phyloP scores from a whole-genome alignment of 2,797 vertebrate species.

The Lates japonicus region DNA sequence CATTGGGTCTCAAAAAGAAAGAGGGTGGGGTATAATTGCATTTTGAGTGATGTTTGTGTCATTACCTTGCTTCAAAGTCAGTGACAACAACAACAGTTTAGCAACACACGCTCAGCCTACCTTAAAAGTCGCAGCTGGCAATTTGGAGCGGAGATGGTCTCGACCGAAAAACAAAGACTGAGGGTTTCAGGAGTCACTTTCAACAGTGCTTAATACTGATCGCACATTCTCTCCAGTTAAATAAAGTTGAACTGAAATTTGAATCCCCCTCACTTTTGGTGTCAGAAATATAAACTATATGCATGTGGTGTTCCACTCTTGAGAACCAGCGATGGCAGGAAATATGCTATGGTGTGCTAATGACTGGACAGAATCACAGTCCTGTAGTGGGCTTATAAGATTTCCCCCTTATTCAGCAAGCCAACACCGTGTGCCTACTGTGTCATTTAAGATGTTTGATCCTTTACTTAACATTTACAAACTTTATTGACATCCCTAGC shows the following conservation, averaged over 20 bases:
- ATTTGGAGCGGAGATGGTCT: slow-evolving; percentile 40
- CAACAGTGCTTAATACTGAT: slow-evolving; percentile 15
- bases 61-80: slow-evolving; percentile 87
- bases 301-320: neutral
- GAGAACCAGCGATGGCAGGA: neutral
- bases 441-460: neutral
- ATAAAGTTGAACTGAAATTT: neutral
- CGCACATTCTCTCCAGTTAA: slow-evolving; percentile 1
- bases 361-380: neutral
- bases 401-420: neutral
- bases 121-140: slow-evolving; percentile 63
- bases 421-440: neutral
- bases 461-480: neutral
- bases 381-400: neutral
- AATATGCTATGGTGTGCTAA: neutral
- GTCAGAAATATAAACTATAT: neutral
- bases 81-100: slow-evolving; percentile 75
- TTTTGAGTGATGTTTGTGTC: slow-evolving; percentile 91
- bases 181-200: slow-evolving; percentile 47
- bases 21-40: slow-evolving; percentile 87
- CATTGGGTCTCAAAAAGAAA: slow-evolving; percentile 86
- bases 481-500: neutral
- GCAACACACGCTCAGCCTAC: slow-evolving; percentile 53
- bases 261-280: neutral
- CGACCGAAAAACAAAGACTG: slow-evolving; percentile 35